These are phyloP conservation scores for Emydoidea blandingii DNA, from an alignment of 2,797 vertebrate species.

Conservation along the genomic window DNA sequence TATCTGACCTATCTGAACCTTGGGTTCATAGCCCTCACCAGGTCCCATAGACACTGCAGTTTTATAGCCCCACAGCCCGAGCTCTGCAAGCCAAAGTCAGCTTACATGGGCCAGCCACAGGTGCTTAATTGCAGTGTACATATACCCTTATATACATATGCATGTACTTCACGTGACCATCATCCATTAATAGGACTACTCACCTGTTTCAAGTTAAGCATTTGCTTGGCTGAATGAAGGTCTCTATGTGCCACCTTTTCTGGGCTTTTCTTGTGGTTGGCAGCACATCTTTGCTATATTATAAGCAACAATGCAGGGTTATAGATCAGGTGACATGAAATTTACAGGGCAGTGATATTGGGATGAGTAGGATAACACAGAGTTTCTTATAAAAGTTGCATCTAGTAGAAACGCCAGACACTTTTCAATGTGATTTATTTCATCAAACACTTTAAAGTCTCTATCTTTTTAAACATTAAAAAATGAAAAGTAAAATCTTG, in stretches of 20 bases:
- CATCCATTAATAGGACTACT: background rate
- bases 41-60: background rate
- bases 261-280: background rate
- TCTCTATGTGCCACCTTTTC: background rate
- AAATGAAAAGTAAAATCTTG: background rate
- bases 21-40: background rate
- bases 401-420: slow-evolving; percentile 16
- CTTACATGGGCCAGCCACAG: background rate
- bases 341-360: background rate
- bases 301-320: rapidly evolving
- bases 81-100: background rate
- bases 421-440: slow-evolving; percentile 55
- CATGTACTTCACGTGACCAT: background rate
- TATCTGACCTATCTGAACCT: too few relatives aligned
- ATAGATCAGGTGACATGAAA: background rate
- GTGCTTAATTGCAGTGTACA: too few relatives aligned
- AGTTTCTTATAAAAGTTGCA: background rate
- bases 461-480: slow-evolving; percentile 19
- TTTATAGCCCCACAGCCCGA: background rate
- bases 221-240: background rate
- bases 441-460: background rate
- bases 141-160: too few relatives aligned
- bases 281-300: background rate
- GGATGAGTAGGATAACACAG: background rate
- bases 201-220: background rate